These are phyloP conservation scores for Aphidius colemani DNA, from an alignment of 2,888 invertebrate species.

Conservation along the genomic window DNA sequence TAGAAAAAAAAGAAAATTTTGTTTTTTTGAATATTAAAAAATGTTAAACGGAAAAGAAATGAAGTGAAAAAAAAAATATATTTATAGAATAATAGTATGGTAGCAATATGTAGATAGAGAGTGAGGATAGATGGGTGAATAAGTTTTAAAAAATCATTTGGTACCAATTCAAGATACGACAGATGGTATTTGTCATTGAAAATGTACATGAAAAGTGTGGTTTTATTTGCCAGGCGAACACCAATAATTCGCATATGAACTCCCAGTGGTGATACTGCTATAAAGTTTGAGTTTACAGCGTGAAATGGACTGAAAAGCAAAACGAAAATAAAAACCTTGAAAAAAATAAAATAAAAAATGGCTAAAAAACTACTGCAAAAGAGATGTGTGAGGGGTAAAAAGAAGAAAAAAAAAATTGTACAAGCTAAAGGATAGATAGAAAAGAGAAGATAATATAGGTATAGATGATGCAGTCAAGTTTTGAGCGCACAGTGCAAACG, in stretches of 20 bases:
- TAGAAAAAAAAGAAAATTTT: no score
- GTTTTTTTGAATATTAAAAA: no score
- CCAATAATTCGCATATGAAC: constrained; percentile 38
- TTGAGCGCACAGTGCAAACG: constrained; percentile 11
- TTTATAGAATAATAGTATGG: no score
- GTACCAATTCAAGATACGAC: no score
- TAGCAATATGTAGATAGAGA: no score
- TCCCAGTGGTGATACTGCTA: constrained; percentile 44
- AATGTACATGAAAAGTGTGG: constrained; percentile 11
- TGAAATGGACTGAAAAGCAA: constrained; percentile 58
- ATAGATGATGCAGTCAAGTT: constrained; percentile 19
- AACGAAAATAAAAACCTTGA: constrained; percentile 46
- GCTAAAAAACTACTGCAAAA: background rate
- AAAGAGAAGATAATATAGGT: constrained; percentile 28
- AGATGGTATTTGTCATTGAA: no score
- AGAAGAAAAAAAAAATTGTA: constrained; percentile 16
- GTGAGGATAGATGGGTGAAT: no score
- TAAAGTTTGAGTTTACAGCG: constrained; percentile 58
- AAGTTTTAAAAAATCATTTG: no score
- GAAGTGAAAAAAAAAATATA: no score
- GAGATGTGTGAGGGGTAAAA: constrained; percentile 8
- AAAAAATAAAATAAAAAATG: constrained; percentile 25
- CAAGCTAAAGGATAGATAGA: constrained; percentile 16
- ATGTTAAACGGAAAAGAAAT: no score
- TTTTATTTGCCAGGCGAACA: constrained; percentile 15